Conservation (phyloP, 2,113 vertebrate species). For the Chroicocephalus ridibundus region DNA sequence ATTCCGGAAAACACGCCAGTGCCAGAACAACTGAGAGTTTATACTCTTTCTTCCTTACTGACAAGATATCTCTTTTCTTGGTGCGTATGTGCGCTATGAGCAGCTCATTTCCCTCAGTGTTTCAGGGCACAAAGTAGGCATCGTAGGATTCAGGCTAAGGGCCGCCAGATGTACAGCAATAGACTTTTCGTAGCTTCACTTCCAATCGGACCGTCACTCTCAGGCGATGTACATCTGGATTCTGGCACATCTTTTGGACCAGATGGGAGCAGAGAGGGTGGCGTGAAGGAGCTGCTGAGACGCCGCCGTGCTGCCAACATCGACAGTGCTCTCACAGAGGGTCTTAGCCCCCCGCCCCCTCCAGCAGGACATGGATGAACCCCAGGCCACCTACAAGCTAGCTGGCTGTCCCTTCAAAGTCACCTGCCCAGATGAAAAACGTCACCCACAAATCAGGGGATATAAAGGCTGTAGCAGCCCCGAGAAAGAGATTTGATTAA, state of each 20-base stretch:
- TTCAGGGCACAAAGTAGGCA: neutral
- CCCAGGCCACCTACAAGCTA: neutral
- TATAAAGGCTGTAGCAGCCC: neutral
- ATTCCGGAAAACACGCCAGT: neutral
- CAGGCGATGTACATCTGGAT: neutral
- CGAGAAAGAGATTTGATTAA: neutral
- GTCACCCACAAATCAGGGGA: neutral
- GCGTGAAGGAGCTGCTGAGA: neutral
- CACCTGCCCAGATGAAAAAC: neutral
- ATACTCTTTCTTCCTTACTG: neutral
- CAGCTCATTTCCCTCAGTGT: neutral
- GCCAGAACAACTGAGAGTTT: neutral
- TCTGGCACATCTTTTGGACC: neutral
- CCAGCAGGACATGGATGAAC: neutral
- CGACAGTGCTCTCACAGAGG: neutral
- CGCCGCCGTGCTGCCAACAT: neutral
- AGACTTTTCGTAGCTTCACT: neutral
- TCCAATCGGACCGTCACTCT: neutral
- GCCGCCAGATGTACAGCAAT: neutral
- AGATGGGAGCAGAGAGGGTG: neutral
- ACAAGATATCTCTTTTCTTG: neutral
- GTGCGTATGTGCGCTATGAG: accelerated
- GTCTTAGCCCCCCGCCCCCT: neutral
- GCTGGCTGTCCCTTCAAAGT: neutral
- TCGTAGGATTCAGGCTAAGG: neutral